phyloP scores from a whole-genome alignment of 2,113 vertebrate genomes.

The Canis aureus region DNA sequence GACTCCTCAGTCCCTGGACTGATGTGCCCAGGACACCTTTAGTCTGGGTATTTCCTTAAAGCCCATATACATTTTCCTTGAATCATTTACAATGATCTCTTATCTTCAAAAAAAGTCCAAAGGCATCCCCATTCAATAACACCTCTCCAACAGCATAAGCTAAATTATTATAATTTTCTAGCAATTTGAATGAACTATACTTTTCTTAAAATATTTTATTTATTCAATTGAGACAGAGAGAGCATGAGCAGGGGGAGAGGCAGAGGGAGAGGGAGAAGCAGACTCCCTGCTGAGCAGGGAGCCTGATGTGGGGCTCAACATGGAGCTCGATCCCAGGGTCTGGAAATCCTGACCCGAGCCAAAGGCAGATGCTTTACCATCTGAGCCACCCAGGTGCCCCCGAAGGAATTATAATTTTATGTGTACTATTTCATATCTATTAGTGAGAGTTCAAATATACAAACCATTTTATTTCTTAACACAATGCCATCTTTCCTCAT shows the following conservation, averaged over 20 bases:
- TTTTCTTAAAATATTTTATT: no score
- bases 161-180: conserved; percentile 6
- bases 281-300: no score
- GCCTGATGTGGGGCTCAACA: no score
- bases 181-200: neutral
- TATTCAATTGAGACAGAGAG: no score
- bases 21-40: neutral
- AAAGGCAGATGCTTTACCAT: no score
- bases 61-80: neutral
- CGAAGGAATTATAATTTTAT: neutral
- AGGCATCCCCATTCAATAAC: neutral
- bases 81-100: neutral
- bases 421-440: neutral
- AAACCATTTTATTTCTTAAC: conserved; percentile 6
- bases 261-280: no score
- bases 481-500: neutral
- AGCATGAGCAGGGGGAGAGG: no score
- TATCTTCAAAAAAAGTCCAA: neutral
- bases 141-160: neutral
- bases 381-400: no score
- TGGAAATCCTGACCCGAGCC: no score
- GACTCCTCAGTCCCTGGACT: neutral
- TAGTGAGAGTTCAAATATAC: neutral
- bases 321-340: no score
- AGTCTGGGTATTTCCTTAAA: neutral